Base-by-base conservation (phyloP, 2,113 vertebrate genomes). In the Calcarius ornatus region DNA sequence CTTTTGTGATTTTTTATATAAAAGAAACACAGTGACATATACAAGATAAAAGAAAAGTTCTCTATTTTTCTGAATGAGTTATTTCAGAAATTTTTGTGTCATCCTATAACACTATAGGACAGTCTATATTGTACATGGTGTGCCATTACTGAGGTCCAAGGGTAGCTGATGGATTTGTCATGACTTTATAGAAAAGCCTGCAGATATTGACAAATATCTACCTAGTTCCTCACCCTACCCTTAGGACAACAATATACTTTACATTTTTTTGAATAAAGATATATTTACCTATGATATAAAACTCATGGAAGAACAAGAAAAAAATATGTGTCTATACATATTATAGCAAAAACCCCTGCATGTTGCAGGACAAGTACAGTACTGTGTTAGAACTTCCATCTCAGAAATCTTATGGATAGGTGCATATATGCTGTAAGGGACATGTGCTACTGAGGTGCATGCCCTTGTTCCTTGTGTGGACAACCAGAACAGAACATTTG, bases 261-360 rank as follows among this genome's bases (percentile, higher is more conserved):
- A 82, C 76, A 48, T 3, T 30, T 76, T 92, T 81, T 63, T 25
- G 8, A 78, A 54, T 31, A 85, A 53, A 53, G 5, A 8, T 57
- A 6, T 31, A 57, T 51, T 85, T 81, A 65, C 6, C 63, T 57
- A 56, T 6, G 4, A 15, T 45, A 40, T 23, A 77, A 88, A 92
- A 76, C 9, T 47, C 75, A 33, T 75, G 21, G 4, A 85, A 71
- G 9, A 78, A 56, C 18, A 51, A 66, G 21, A 60, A 69, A 48
- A 1, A 78, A 50, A 65, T 59, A 53, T 6, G 6, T 22, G 19
- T 53, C 2, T n/a, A 15, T 10, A 18, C 2, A 10, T n/a, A n/a
- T 10, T 18, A 14, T 1, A 53, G 11, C 11, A 60, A 25, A 45
- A 53, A 17, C 0, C 10, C 27, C 28, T 25, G 5, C 16, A 6